Conservation (phyloP, 2,888 invertebrate genomes). For the Altica lythri region DNA sequence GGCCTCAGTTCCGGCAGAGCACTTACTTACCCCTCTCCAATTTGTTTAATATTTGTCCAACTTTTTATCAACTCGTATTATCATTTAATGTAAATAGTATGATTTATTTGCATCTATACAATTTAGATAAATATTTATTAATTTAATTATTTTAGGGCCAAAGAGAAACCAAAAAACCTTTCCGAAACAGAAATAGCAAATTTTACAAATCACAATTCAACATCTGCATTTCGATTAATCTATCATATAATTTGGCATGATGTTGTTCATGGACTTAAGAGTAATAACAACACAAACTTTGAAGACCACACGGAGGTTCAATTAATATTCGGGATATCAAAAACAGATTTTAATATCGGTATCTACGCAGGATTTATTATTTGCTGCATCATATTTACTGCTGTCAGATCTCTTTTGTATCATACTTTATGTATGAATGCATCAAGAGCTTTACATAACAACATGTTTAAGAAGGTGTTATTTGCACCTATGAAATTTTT, state of each 20-base stretch:
- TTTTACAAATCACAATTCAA: neutral
- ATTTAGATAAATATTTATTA: neutral
- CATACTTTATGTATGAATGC: slow-evolving; percentile 75
- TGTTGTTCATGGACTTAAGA: neutral
- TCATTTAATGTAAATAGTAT: too few relatives aligned
- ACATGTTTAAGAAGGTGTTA: slow-evolving; percentile 77
- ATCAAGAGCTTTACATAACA: slow-evolving; percentile 74
- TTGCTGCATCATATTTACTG: slow-evolving; percentile 65
- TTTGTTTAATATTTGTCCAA: too few relatives aligned
- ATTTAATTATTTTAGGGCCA: neutral
- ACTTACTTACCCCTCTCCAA: too few relatives aligned
- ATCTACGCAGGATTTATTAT: slow-evolving; percentile 54
- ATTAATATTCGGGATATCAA: slow-evolving; percentile 13
- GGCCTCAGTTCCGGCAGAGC: too few relatives aligned
- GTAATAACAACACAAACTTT: neutral
- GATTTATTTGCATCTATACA: too few relatives aligned
- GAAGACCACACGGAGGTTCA: neutral
- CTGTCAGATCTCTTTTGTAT: slow-evolving; percentile 70
- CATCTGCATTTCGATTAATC: neutral
- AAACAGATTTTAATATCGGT: slow-evolving; percentile 18
- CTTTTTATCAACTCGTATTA: too few relatives aligned
- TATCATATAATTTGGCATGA: slow-evolving; percentile 1
- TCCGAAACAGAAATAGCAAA: neutral
- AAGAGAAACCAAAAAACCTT: neutral
- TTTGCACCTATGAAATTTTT: slow-evolving; percentile 81